Conservation (phyloP, 2,888 invertebrate genomes). For the Agonopterix subpropinquella region DNA sequence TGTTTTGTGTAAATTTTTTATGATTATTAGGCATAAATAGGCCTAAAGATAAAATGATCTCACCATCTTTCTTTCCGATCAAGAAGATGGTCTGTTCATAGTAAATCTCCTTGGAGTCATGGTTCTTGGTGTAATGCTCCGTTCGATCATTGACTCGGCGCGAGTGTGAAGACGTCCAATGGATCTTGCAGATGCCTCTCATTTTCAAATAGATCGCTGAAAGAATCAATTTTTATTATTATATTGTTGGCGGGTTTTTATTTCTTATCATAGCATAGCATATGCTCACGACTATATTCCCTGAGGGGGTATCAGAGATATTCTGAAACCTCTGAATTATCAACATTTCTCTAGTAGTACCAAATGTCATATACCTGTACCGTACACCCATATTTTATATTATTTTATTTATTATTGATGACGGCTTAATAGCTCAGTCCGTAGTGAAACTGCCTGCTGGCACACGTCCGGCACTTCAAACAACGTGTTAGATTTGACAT, state of each 20-base stretch:
- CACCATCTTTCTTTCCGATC: neutral
- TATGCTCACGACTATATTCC: too few relatives aligned
- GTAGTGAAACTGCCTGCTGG: neutral
- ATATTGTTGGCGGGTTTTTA: too few relatives aligned
- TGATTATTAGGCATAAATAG: neutral
- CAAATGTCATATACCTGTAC: too few relatives aligned
- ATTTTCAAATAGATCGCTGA: constrained; percentile 69
- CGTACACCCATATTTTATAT: too few relatives aligned
- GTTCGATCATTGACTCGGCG: constrained; percentile 32
- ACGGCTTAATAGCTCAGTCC: neutral
- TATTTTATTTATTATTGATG: too few relatives aligned
- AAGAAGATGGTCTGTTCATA: constrained; percentile 20
- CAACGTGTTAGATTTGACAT: too few relatives aligned
- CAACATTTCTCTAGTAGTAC: too few relatives aligned
- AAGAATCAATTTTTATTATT: constrained; percentile 7
- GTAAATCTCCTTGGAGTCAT: constrained; percentile 64
- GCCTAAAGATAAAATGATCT: neutral
- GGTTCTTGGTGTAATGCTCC: constrained; percentile 37
- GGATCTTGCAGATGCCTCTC: constrained; percentile 68
- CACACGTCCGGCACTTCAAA: too few relatives aligned
- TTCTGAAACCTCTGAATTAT: too few relatives aligned
- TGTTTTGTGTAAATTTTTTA: neutral
- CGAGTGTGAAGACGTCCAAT: constrained; percentile 54
- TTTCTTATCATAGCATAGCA: too few relatives aligned
- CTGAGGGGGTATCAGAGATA: too few relatives aligned